Evolutionary conservation across 2,113 vertebrate genomes (phyloP).

Genomic region (Halcyon senegalensis): DNA sequence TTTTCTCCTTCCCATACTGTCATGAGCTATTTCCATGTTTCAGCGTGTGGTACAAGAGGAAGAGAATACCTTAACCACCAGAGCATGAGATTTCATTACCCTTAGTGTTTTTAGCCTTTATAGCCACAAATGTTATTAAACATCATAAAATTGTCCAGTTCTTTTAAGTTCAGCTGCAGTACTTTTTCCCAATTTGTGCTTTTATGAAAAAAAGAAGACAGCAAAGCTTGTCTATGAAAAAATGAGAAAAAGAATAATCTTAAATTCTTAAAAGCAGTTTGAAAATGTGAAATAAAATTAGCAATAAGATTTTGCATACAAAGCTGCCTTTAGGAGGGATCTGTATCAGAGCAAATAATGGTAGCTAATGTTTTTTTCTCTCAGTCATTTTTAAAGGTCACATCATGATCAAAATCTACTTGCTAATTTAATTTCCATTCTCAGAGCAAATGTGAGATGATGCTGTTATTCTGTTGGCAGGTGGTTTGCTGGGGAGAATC

Average conservation of each 20-base stretch:
- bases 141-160: slow-evolving; percentile 36
- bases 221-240: background rate
- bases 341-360: slow-evolving; percentile 1
- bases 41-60: background rate
- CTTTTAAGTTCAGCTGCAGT: slow-evolving; percentile 25
- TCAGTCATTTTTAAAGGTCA: slow-evolving; percentile 66
- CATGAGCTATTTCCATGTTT: background rate
- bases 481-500: background rate
- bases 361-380: slow-evolving; percentile 31
- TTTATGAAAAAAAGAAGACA: background rate
- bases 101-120: slow-evolving; percentile 19
- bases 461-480: background rate
- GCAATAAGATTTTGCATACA: slow-evolving; percentile 38
- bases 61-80: background rate
- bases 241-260: background rate
- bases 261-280: slow-evolving; percentile 28
- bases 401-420: slow-evolving; percentile 57
- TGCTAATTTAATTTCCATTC: slow-evolving; percentile 53
- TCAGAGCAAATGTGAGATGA: slow-evolving; percentile 28
- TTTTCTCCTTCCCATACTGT: background rate
- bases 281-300: slow-evolving; percentile 28
- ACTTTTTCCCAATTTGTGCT: slow-evolving; percentile 1
- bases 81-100: slow-evolving; percentile 43
- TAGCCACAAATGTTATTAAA: slow-evolving; percentile 47
- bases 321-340: slow-evolving; percentile 30